Evolutionary conservation across 2,888 invertebrate genomes (phyloP).

Genomic region (Melipona bicolor): DNA sequence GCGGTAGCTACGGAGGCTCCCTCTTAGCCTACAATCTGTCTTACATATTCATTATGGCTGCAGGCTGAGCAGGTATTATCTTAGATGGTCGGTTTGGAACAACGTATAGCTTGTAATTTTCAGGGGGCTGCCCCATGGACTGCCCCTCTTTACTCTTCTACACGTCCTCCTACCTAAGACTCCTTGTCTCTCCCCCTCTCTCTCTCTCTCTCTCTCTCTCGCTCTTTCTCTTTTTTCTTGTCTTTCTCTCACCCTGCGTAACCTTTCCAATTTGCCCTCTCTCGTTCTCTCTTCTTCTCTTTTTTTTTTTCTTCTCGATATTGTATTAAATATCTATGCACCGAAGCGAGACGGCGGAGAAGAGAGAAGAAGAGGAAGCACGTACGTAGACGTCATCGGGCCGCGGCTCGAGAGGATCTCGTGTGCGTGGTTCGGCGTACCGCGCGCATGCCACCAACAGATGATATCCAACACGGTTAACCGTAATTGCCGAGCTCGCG

Average conservation of each 20-base stretch:
- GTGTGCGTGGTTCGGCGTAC: slow-evolving; percentile 45
- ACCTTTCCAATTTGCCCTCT: not conserved
- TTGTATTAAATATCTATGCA: too few relatives aligned
- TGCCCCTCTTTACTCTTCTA: slow-evolving; percentile 59
- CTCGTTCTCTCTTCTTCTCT: not conserved
- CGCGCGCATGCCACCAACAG: slow-evolving; percentile 59
- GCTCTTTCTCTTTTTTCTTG: too few relatives aligned
- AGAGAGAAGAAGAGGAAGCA: slow-evolving; percentile 8
- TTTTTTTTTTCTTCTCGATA: not conserved
- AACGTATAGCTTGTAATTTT: slow-evolving; percentile 84
- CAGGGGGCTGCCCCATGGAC: slow-evolving; percentile 74
- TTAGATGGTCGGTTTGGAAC: slow-evolving; percentile 83
- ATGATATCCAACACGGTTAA: slow-evolving; percentile 68
- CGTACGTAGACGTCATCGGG: slow-evolving; percentile 39
- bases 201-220: not conserved
- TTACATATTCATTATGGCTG: slow-evolving; percentile 84
- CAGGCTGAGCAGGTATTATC: slow-evolving; percentile 84
- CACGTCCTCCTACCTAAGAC: slow-evolving; percentile 31
- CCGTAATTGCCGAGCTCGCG: slow-evolving; percentile 69
- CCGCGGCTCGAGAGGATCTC: slow-evolving; percentile 67
- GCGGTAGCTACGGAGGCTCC: slow-evolving; percentile 82
- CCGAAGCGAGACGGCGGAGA: not conserved
- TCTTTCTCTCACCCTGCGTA: slow-evolving; percentile 35
- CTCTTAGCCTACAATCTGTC: slow-evolving; percentile 84
- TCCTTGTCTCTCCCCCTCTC: too few relatives aligned